Evolutionary conservation across 2,888 invertebrate species (phyloP), one percentile per base, ranked within the genome.

Genomic region (Zelleria hepariella): DNA sequence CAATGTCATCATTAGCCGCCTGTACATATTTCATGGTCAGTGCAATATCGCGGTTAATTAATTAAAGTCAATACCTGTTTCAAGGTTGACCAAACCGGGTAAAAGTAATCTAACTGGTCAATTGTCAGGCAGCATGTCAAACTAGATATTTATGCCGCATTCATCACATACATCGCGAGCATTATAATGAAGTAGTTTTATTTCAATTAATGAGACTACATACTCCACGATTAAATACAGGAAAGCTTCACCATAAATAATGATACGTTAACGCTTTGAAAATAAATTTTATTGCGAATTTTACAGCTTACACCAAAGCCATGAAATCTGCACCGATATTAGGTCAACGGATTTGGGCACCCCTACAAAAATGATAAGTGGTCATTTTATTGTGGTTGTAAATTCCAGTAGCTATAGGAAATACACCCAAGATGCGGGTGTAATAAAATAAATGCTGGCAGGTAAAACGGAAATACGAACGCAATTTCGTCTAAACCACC

Each of bases 401-500:
- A 42, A 10, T 10, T 42, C 3, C 32, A 15, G 15, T 15, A 2
- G 15, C 32, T 42, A 42, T 15, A 42, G 15, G 32, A 51, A 51
- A 51, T 51, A 51, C 21, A 23, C 51, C 51, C 51, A 18, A 49
- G 23, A 20, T 21, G 20, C 49, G 32, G 5, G 3, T 21, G 51
- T 25, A 24, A 53, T 53, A 53, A 53, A 20, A 53, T 53, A 53
- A 25, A 53, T 24, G 25, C 15, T 24, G 23, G 4, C 18, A 7
- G 26, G 20, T 18, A 55, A 55, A 32, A n/a, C 55, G 18, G 55
- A 32, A 55, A 32, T 32, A 70, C 67, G 66, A 69, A 61, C 59
- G 63, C 66, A 69, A 71, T 72, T 70, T 68, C 65, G 68, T 71
- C 62, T 62, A 67, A 73, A 71, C 69, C 70, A 66, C 66, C 60